Evolutionary conservation across 2,888 invertebrate species (phyloP).

Genomic region (Microplitis manilae): DNA sequence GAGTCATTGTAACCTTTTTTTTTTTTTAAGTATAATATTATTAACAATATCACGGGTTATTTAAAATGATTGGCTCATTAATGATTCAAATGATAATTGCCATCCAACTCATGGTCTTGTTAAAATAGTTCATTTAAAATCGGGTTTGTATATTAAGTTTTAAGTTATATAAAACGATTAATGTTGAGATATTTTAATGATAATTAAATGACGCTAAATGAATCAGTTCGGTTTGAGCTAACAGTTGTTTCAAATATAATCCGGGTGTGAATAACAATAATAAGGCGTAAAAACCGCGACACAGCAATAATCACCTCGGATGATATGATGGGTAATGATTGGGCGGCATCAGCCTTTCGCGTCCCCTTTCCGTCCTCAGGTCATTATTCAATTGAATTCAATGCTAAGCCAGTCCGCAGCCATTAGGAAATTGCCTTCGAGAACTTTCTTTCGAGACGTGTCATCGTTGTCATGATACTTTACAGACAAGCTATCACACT

Average conservation of each 20-base stretch:
- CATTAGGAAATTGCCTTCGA: slow-evolving; percentile 71
- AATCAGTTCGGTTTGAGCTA: background rate
- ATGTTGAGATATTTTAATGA: background rate
- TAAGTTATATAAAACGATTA: background rate
- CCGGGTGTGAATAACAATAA: slow-evolving; percentile 48
- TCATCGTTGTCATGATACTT: slow-evolving; percentile 50
- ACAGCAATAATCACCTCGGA: slow-evolving; percentile 59
- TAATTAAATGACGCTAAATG: background rate
- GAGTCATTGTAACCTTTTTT: background rate
- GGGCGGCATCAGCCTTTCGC: slow-evolving; percentile 65
- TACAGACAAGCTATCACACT: slow-evolving; percentile 56
- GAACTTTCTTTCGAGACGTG: slow-evolving; percentile 70
- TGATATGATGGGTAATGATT: slow-evolving; percentile 69
- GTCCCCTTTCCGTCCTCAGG: slow-evolving; percentile 50
- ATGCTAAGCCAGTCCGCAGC: slow-evolving; percentile 63
- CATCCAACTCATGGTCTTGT: background rate
- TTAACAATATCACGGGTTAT: background rate
- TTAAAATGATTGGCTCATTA: background rate
- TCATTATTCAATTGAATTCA: slow-evolving; percentile 72
- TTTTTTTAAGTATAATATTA: background rate
- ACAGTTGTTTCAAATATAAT: slow-evolving; percentile 19
- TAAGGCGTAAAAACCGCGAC: slow-evolving; percentile 61
- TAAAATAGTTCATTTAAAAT: background rate
- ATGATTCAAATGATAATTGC: background rate
- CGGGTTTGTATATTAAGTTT: background rate